Percentiles rank a stretch among this genome's conserved stretches.
These are phyloP conservation scores for Pseudomyrmex gracilis DNA, from an alignment of 1,140 invertebrate species.

Conservation along the genomic window DNA sequence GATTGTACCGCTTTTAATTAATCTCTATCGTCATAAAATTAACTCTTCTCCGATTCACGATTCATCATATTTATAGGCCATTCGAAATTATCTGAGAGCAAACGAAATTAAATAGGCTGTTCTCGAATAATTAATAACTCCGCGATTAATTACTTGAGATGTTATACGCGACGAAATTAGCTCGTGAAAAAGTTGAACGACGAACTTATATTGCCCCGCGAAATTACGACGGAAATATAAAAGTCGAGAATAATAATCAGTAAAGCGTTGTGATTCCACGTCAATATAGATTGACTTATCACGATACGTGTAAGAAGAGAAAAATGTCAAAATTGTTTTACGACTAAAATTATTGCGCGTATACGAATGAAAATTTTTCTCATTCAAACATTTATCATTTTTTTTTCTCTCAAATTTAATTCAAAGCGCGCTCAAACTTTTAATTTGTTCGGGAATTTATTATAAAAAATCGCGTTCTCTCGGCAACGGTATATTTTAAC, in stretches of 20 bases:
- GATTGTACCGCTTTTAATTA: conserved; percentile 31
- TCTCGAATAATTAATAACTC: conserved; percentile 45
- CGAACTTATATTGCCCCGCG: background rate
- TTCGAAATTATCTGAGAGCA: conserved; percentile 42
- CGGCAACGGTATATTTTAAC: conserved; percentile 21
- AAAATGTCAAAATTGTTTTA: background rate
- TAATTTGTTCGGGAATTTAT: too few relatives aligned
- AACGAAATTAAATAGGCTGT: conserved; percentile 46
- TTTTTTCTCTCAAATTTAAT: background rate
- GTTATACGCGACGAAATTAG: conserved; percentile 26
- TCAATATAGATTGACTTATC: conserved; percentile 31
- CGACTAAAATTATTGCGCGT: background rate
- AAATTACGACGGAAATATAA: conserved; percentile 46
- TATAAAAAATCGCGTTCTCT: background rate
- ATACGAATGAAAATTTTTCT: too few relatives aligned
- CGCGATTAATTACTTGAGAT: conserved; percentile 30
- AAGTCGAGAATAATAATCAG: conserved; percentile 23
- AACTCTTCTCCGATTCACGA: conserved; percentile 29
- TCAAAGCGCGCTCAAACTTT: background rate
- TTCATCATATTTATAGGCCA: conserved; percentile 35
- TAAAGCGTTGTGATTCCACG: conserved; percentile 8
- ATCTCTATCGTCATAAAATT: conserved; percentile 27
- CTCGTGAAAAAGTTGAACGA: conserved; percentile 20
- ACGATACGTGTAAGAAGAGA: background rate
- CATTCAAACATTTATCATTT: too few relatives aligned